Conservation (phyloP, 2,888 invertebrate genomes). For the Vannuccia rotundouncinata region DNA sequence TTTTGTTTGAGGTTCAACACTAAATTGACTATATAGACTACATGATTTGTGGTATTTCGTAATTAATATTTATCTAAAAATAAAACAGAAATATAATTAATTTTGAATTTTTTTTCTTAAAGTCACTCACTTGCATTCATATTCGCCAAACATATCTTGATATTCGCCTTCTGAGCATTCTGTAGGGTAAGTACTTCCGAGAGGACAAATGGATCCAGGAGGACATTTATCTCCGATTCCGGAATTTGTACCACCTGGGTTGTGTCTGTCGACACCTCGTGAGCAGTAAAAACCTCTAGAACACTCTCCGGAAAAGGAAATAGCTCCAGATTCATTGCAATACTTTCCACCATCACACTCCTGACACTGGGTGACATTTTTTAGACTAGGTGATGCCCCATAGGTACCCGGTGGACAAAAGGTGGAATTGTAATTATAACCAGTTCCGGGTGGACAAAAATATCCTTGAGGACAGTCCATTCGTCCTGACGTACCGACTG, state of each 20-base stretch:
- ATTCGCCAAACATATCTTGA: conserved; percentile 47
- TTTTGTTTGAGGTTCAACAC: too few relatives aligned
- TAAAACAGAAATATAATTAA: neutral
- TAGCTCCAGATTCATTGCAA: conserved; percentile 44
- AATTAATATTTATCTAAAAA: neutral
- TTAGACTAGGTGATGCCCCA: conserved; percentile 50
- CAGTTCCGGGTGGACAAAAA: conserved; percentile 41
- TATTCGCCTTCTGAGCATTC: conserved; percentile 49
- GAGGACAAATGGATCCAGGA: conserved; percentile 48
- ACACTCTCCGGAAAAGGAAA: conserved; percentile 45
- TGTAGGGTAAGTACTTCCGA: conserved; percentile 45
- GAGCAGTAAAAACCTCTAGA: conserved; percentile 50
- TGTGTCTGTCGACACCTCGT: conserved; percentile 48
- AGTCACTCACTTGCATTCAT: conserved; percentile 43
- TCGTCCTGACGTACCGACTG: neutral
- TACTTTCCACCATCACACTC: conserved; percentile 50
- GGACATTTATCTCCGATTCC: conserved; percentile 51
- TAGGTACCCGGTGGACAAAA: conserved; percentile 48
- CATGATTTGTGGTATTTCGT: too few relatives aligned
- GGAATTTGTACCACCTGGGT: conserved; percentile 48
- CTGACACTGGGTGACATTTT: conserved; percentile 45
- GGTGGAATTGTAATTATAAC: conserved; percentile 45
- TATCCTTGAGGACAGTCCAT: conserved; percentile 6
- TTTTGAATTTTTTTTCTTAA: neutral
- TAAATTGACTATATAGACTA: too few relatives aligned